Evolutionary conservation across 2,113 vertebrate genomes (phyloP).

Genomic region (Psilopogon haemacephalus): DNA sequence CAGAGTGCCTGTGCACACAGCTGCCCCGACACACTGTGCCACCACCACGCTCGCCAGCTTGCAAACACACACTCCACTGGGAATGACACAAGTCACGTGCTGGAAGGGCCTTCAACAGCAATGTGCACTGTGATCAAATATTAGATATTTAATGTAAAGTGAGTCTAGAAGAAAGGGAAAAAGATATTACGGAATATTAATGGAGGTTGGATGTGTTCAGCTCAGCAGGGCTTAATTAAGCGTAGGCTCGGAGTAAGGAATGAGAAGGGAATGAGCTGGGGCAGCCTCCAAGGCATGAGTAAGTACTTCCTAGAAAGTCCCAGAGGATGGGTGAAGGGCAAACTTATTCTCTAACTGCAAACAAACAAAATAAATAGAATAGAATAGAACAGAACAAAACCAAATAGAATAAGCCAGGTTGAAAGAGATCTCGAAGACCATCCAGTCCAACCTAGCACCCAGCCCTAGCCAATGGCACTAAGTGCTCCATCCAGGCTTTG

Average conservation of each 20-base stretch:
- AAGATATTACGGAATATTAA: neutral
- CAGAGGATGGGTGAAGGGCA: neutral
- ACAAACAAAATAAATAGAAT: no score
- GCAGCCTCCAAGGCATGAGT: neutral
- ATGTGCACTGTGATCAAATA: neutral
- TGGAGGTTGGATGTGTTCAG: neutral
- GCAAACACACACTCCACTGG: accelerated
- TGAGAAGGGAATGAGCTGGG: neutral
- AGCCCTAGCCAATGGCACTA: no score
- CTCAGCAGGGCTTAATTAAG: neutral
- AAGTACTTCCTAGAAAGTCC: conserved; percentile 14
- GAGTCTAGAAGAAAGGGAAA: neutral
- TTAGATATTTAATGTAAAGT: neutral
- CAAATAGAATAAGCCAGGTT: no score
- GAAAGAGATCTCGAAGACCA: no score
- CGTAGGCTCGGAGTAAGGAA: neutral
- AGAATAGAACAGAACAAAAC: no score
- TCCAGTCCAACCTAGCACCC: no score
- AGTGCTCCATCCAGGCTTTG: no score
- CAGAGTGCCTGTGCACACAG: neutral
- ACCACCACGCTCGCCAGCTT: neutral
- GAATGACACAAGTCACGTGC: neutral
- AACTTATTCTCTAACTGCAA: conserved; percentile 27
- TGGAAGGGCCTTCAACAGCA: neutral
- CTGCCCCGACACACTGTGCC: no score